Evolutionary conservation across 2,888 invertebrate species (phyloP), one percentile per base, ranked within the genome.

Genomic region (Nomada flava): DNA sequence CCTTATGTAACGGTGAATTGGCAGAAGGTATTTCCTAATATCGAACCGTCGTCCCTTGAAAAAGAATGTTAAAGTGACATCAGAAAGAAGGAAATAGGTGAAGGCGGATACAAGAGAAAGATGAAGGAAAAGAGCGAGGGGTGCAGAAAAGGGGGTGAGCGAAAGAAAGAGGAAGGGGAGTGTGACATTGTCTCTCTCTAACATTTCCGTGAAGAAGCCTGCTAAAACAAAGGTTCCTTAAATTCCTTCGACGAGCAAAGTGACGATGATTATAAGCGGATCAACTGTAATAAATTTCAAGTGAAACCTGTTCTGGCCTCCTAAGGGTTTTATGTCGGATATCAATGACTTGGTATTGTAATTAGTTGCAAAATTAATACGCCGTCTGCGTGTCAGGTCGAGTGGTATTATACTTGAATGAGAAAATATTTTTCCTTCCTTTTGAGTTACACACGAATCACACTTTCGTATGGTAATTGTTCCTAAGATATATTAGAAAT

Each of bases 1-100:
- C 84, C 82, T 88, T 83, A 85, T 82, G 82, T 86, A 88, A 85
- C 88, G 72, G 79, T 83, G 83, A 89, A 89, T 88, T 88, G 87
- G 86, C 85, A 89, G 84, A 78, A 89, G 89, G 90, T 89, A 90
- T 90, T 90, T 90, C 85, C 89, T 89, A 90, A 90, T 90, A 90
- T 89, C 89, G 89, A 86, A 79, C 85, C 77, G 75, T 55, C 82
- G 83, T 78, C 82, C 86, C 83, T 75, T 69, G 84, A 86, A 86
- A 84, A 85, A 87, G 86, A 86, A 88, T 88, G 87, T 85, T 72
- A 80, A 73, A 79, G 83, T 87, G 88, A 86, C 84, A 82, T 85
- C 42, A 69, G 74, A 57, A 62, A 62, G 73, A 67, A 64, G 67
- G 67, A 57, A 60, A 47, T 47, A 44, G 52, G 57, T 10, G 52